A percentile compares a stretch with the other conserved stretches of the same genome.
Evolutionary conservation across 2,113 vertebrate species (phyloP).

Genomic region (Dasypus novemcinctus): DNA sequence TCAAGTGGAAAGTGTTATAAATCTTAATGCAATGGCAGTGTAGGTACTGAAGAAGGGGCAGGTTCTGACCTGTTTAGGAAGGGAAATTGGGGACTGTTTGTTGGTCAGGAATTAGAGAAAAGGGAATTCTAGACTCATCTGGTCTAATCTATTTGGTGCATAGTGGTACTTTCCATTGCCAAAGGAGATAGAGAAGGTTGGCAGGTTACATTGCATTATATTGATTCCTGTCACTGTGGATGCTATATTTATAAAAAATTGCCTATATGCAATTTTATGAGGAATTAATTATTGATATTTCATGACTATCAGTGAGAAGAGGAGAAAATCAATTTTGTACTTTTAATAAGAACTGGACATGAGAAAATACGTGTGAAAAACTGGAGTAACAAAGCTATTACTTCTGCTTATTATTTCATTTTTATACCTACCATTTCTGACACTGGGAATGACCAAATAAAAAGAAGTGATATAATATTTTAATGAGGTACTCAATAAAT

Average conservation of each 20-base stretch:
- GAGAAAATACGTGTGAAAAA: background rate
- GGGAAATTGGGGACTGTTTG: background rate
- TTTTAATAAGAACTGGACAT: conserved; percentile 9
- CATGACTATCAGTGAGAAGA: background rate
- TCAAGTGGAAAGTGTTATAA: background rate
- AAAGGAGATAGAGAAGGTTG: background rate
- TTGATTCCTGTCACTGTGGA: background rate
- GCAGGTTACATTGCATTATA: background rate
- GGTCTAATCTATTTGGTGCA: background rate
- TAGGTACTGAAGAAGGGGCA: background rate
- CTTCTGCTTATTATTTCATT: conserved; percentile 37
- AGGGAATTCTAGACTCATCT: background rate
- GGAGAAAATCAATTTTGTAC: background rate
- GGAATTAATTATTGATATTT: background rate
- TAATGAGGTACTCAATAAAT: background rate
- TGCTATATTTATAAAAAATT: background rate
- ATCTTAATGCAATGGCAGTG: background rate
- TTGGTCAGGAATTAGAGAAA: background rate
- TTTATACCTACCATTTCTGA: background rate
- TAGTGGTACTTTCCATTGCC: background rate
- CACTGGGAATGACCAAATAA: background rate
- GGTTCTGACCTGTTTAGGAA: background rate
- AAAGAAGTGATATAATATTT: background rate
- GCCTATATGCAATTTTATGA: background rate
- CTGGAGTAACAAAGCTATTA: background rate